Percentiles rank a stretch among this genome's conserved stretches.
Conservation (phyloP, 2,797 vertebrate genomes). For the Brotogeris chrysoptera region DNA sequence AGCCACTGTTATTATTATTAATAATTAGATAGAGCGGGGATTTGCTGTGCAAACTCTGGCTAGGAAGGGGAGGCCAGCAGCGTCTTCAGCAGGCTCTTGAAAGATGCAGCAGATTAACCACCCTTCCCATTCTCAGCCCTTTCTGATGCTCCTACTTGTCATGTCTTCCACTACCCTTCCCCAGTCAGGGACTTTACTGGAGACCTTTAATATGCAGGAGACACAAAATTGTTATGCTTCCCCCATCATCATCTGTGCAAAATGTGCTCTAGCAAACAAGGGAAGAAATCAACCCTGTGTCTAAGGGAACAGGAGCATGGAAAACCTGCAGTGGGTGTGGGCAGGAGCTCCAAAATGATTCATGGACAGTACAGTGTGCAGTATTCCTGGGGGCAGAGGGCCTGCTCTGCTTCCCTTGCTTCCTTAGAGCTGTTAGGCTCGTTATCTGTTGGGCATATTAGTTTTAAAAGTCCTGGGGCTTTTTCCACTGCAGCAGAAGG, state of each 20-base stretch:
- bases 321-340: background rate
- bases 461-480: constrained; percentile 18
- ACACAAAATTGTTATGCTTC: background rate
- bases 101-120: background rate
- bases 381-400: background rate
- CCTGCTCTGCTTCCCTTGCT: background rate
- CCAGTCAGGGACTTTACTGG: background rate
- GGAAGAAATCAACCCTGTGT: background rate
- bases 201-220: background rate
- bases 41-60: background rate
- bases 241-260: accelerated
- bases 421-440: background rate
- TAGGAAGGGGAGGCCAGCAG: background rate
- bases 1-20: constrained; percentile 6
- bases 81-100: background rate
- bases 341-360: background rate
- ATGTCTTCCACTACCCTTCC: accelerated
- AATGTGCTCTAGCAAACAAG: background rate
- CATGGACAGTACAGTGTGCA: background rate
- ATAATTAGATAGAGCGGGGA: constrained; percentile 18
- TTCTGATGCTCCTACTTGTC: accelerated
- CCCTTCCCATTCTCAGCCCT: background rate
- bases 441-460: background rate
- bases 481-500: background rate
- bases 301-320: background rate